Base-by-base conservation (phyloP, 2,113 vertebrate genomes). In the Xiphophorus hellerii region DNA sequence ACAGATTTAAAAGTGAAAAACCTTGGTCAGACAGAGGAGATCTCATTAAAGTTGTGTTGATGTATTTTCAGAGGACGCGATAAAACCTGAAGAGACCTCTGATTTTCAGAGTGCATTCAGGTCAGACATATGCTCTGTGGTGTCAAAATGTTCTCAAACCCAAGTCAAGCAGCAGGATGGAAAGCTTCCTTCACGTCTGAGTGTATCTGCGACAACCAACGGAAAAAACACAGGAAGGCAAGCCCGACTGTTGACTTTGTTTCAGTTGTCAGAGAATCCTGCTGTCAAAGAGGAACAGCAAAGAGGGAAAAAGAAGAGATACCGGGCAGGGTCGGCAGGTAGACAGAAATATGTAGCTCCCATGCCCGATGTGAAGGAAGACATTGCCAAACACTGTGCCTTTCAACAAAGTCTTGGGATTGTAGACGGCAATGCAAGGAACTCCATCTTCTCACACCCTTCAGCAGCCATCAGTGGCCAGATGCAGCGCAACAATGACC, bases 401-500 rank as follows among this genome's bases (percentile, higher is more conserved):
- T 83, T 83, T 84, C 62, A 92, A 1, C 73, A 86, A 30, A 87
- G 85, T 67, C 81, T 92, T 73, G 78, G 60, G 4, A 77, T 93
- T 35, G 66, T 30, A 22, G 85, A 74, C 1, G 54, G 44, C 17
- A 27, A n/a, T 0, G 42, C n/a, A 37, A 70, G 60, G 48, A 33
- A 77, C 22, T 20, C n/a, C 7, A 14, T 54, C 35, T 42, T 67
- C 13, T 13, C 69, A 62, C 70, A 54, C 71, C 58, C 77, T 67
- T 58, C 72, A 64, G 62, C n/a, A 5, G 51, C 63, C 80, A 42
- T 79, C 83, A 80, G 75, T 31, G 2, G 73, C 87, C 44, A 70
- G 64, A 12, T 60, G 72, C 58, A 81, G 66, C 17, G 33, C 28
- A 15, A n/a, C 1, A 58, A 63, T 2, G 5, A 33, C 62, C 29